phyloP scores from a whole-genome alignment of 2,797 vertebrate genomes.

The Tapera naevia region DNA sequence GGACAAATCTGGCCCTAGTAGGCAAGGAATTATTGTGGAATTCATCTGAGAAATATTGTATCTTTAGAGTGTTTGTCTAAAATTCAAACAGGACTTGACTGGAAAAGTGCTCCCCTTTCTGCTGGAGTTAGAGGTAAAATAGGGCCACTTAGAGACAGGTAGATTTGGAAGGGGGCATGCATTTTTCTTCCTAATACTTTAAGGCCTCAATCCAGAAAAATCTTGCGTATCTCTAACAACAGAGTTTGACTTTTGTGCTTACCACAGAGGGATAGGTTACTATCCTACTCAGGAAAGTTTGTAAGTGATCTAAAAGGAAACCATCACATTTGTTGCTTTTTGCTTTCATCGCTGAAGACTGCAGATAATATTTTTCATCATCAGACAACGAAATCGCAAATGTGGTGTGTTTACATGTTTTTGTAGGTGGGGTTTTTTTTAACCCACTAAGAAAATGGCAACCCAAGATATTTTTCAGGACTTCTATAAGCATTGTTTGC shows the following conservation, averaged over 20 bases:
- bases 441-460: not conserved
- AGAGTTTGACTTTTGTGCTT: not conserved
- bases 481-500: not conserved
- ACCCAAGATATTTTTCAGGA: not conserved
- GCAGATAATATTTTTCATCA: not conserved
- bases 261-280: not conserved
- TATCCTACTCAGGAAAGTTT: not conserved
- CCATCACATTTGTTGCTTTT: not conserved
- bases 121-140: not conserved
- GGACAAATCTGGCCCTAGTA: not conserved
- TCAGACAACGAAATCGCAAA: not conserved
- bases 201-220: not conserved
- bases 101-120: not conserved
- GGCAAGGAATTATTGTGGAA: not conserved
- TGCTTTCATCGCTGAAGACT: not conserved
- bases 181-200: not conserved
- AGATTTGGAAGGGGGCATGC: not conserved
- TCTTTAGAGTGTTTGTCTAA: not conserved
- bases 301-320: not conserved
- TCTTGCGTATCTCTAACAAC: not conserved
- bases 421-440: not conserved
- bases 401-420: fast-evolving
- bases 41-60: not conserved
- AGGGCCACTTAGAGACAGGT: not conserved
- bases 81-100: not conserved